Base-by-base conservation (phyloP, 1,140 invertebrate species). In the Papilio glaucus region DNA sequence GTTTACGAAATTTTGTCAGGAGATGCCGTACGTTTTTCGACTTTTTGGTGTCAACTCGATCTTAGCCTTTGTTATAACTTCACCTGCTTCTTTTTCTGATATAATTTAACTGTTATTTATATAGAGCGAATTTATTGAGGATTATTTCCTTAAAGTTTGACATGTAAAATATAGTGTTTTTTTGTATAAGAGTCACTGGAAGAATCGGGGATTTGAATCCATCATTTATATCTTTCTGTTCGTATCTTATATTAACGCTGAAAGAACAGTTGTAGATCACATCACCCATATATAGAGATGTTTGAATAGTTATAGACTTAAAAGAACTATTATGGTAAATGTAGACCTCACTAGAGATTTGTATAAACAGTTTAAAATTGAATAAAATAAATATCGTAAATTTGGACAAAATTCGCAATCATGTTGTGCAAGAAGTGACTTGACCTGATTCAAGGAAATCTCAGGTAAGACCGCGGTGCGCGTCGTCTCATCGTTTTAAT, bases 1-100 rank as follows among this genome's bases (percentile, higher is more conserved):
- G 89, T 91, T 87, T 80, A 82, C 82, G 73, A 88, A 90, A 88
- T 70, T 77, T 79, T 74, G 72, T 73, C 73, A 78, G 80, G 79
- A 85, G 71, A 84, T 80, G 70, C 82, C 73, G 75, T 77, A 75
- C 78, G 72, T 83, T 84, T 82, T 80, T 80, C 76, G 71, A 73
- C 74, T 74, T 74, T 86, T 84, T 84, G 77, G 78, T 84, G 78
- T 85, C 81, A 81, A 78, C 70, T 76, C 73, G 77, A 86, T 86
- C 85, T 87, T 81, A 81, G 72, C 73, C 78, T 80, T 84, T 89
- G 85, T 87, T 81, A 67, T 63, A 65, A 37, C 33, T 69, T 82
- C 86, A 88, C 83, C 85, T 90, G 85, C 80, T 75, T 57, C 41
- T 42, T 29, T 53, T 18, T 24, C 49, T 10, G 9, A 53, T 49